phyloP scores from a whole-genome alignment of 2,797 vertebrate genomes.

The Cottoperca gobio region DNA sequence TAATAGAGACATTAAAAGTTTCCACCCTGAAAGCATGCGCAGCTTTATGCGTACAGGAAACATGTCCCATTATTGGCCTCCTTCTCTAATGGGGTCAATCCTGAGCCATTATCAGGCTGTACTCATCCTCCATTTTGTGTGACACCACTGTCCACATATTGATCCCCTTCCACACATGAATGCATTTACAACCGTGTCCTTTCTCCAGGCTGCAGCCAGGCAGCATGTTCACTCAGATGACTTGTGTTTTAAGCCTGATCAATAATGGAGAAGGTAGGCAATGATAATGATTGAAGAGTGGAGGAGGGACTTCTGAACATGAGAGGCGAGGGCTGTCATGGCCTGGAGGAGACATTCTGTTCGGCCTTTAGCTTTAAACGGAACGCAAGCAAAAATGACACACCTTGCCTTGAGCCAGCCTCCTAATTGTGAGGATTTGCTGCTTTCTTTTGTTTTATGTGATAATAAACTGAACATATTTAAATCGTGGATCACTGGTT shows the following conservation, averaged over 20 bases:
- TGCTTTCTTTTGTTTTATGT: neutral
- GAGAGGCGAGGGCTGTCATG: neutral
- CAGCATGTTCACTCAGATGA: conserved; percentile 5
- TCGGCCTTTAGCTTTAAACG: neutral
- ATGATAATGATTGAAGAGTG: neutral
- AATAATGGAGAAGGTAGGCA: conserved; percentile 3
- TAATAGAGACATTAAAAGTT: neutral
- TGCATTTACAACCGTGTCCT: conserved; percentile 30
- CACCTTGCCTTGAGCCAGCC: neutral
- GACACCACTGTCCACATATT: conserved; percentile 51
- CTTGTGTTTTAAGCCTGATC: conserved; percentile 16
- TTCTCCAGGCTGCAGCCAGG: conserved; percentile 9
- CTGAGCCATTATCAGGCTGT: conserved; percentile 33
- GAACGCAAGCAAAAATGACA: neutral
- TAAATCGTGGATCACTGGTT: neutral
- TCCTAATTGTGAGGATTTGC: neutral
- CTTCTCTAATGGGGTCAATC: conserved; percentile 42
- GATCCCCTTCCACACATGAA: conserved; percentile 31
- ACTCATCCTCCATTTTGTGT: conserved; percentile 38
- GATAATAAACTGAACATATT: neutral
- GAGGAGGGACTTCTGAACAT: neutral
- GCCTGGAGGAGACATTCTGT: neutral
- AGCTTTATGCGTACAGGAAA: conserved; percentile 2
- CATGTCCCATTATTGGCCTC: conserved; percentile 2
- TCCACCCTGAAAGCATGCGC: conserved; percentile 1